Evolutionary conservation across 2,888 invertebrate genomes (phyloP).

Genomic region (Automeris io): DNA sequence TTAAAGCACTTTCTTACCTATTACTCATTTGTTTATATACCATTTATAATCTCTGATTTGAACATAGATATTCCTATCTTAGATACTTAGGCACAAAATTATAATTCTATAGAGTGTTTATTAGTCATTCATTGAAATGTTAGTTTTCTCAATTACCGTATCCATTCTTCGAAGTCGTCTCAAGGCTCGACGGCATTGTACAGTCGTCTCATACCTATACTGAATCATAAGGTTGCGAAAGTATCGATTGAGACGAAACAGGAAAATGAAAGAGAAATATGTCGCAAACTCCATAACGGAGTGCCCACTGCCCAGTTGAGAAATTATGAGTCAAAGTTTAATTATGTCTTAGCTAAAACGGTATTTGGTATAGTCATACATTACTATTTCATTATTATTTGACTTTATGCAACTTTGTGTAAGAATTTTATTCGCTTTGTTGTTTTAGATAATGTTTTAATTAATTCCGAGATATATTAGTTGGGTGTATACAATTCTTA

Average conservation of each 20-base stretch:
- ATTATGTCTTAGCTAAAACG: conserved; percentile 15
- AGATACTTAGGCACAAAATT: no score
- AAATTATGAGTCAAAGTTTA: conserved; percentile 38
- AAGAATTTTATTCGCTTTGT: neutral
- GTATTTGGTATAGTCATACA: conserved; percentile 9
- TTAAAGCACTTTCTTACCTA: no score
- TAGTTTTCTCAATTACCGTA: neutral
- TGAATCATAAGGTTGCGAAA: conserved; percentile 61
- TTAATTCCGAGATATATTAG: neutral
- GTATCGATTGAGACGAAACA: conserved; percentile 28
- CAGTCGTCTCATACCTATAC: conserved; percentile 17
- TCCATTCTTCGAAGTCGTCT: neutral
- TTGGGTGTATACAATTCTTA: no score
- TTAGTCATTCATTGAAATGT: no score
- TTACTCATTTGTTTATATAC: no score
- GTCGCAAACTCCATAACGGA: conserved; percentile 27
- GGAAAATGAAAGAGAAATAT: conserved; percentile 45
- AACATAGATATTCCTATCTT: no score
- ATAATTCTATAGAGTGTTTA: no score
- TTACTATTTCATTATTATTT: conserved; percentile 2
- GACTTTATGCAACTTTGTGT: conserved; percentile 1
- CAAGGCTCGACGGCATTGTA: conserved; percentile 5
- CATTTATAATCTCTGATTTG: no score
- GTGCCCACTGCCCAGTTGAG: conserved; percentile 29
- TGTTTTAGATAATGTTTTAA: neutral